Evolutionary conservation across 2,113 vertebrate genomes (phyloP).

Genomic region (Ameiurus melas): DNA sequence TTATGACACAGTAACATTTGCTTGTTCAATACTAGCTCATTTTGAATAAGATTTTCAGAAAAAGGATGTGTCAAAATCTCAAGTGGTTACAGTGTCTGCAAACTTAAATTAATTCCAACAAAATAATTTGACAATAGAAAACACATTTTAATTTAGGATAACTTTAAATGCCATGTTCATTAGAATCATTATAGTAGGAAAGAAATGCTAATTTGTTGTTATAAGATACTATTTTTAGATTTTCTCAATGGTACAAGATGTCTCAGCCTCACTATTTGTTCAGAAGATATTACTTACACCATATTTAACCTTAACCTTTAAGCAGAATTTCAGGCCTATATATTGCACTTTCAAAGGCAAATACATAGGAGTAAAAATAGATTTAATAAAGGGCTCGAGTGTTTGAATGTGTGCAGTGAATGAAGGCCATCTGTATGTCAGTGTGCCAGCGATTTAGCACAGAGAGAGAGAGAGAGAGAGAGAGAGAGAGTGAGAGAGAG

Average conservation of each 20-base stretch:
- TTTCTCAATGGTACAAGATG: neutral
- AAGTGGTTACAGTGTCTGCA: neutral
- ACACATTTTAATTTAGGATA: neutral
- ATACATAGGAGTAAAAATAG: neutral
- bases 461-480: neutral
- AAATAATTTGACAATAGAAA: neutral
- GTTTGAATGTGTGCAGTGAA: neutral
- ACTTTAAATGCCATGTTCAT: neutral
- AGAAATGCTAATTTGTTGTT: neutral
- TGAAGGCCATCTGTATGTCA: conserved; percentile 19
- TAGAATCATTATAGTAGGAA: neutral
- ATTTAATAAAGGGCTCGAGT: neutral
- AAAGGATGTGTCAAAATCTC: neutral
- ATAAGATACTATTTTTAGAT: neutral
- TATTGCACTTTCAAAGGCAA: conserved; percentile 3
- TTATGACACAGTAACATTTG: neutral
- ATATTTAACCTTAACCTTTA: conserved; percentile 6
- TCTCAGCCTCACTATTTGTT: neutral
- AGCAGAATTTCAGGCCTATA: neutral
- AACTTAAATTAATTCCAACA: neutral
- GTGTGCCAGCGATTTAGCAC: too few relatives aligned
- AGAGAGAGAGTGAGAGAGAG: neutral
- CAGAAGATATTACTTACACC: neutral
- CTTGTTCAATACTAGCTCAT: neutral
- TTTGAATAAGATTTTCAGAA: neutral